These are phyloP conservation scores for Apodemus agrarius DNA, from an alignment of 2,797 vertebrate species.

Conservation along the genomic window DNA sequence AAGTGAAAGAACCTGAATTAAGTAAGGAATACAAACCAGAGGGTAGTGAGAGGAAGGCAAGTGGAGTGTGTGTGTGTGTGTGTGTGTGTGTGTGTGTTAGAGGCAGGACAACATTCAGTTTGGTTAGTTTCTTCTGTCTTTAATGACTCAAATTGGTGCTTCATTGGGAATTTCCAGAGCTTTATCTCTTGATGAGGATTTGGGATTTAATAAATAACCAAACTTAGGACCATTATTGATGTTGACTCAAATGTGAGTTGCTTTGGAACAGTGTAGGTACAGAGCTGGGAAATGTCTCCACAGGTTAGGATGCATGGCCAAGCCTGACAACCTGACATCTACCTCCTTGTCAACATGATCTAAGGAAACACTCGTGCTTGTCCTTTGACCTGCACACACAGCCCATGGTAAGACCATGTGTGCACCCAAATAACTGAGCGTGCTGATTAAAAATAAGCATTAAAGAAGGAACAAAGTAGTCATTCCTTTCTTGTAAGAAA, in stretches of 20 bases:
- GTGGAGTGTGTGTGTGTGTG: not conserved
- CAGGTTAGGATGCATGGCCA: too few species aligned
- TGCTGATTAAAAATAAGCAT: not conserved
- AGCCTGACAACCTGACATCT: not conserved
- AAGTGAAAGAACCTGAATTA: constrained; percentile 63
- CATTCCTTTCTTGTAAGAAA: not conserved
- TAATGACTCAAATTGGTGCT: not conserved
- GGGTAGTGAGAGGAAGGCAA: not conserved
- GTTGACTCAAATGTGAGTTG: not conserved
- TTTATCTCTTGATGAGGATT: not conserved
- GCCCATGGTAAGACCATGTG: too few species aligned
- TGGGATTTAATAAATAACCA: not conserved
- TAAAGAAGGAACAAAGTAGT: not conserved
- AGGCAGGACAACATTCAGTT: not conserved
- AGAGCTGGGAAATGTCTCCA: not conserved
- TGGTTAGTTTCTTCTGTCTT: not conserved
- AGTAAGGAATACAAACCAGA: not conserved
- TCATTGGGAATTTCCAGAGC: not conserved
- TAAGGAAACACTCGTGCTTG: rapidly evolving
- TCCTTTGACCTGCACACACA: not conserved
- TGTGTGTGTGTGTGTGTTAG: not conserved
- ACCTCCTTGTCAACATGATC: not conserved
- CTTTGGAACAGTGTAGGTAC: not conserved
- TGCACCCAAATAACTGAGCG: too few species aligned
- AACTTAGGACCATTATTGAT: not conserved